Percentiles rank a stretch among this genome's conserved stretches.
These are phyloP conservation scores for Tiliqua scincoides DNA, from an alignment of 2,113 vertebrate genomes.

Conservation along the genomic window DNA sequence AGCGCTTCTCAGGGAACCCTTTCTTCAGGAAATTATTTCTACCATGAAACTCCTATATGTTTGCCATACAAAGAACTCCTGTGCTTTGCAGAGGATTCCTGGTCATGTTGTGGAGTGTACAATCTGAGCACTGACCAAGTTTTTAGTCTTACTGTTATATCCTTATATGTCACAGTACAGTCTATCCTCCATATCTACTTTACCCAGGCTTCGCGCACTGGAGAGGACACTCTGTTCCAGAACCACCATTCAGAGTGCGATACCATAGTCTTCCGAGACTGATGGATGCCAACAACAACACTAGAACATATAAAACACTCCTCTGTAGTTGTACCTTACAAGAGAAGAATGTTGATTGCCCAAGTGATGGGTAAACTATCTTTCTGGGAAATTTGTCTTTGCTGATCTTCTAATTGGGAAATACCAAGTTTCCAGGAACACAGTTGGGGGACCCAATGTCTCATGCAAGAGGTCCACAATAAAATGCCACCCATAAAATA, in stretches of 20 bases:
- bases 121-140: neutral
- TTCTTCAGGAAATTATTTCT: neutral
- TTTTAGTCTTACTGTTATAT: neutral
- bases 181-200: no score
- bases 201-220: no score
- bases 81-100: neutral
- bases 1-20: neutral
- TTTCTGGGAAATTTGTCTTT: neutral
- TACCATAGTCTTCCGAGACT: no score
- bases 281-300: no score
- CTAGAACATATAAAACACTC: neutral
- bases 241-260: no score
- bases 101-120: neutral
- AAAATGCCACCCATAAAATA: neutral
- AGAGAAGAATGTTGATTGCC: neutral
- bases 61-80: neutral
- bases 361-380: neutral
- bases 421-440: neutral
- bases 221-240: no score
- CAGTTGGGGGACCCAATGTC: constrained; percentile 1
- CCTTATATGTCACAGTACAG: no score
- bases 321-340: neutral
- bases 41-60: neutral
- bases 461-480: no score
- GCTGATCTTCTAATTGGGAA: neutral